Base-by-base conservation (phyloP, 2,888 invertebrate genomes). In the Apotomis turbidana region DNA sequence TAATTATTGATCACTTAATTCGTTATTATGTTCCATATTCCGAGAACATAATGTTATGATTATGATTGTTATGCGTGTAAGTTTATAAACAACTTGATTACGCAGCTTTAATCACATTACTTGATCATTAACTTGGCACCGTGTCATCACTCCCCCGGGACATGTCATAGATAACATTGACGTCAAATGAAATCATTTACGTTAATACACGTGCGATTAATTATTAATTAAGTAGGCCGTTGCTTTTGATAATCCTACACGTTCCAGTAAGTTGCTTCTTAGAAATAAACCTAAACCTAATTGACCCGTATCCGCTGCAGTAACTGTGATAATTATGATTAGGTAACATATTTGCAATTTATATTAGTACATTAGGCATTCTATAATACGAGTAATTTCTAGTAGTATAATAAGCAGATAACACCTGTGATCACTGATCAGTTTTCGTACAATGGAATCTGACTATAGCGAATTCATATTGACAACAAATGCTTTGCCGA, bases 111-210 rank as follows among this genome's bases (percentile, higher is more conserved):
- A 41, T 55, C 41, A 36, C 12, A 52, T 27, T 12, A 63, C 52
- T 68, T 58, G 66, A 61, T 60, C 67, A 61, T 51, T 61, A 67
- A 27, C 41, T 41, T 55, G 6, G 36, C 61, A 61, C 57, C 51
- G 62, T 68, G 57, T 52, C 62, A 68, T 72, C 71, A 72, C 62
- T 62, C 58, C 52, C 52, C 44, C 38, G 55, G 59, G 60, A 63
- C 70, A 73, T 73, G 64, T 44, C 54, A 54, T 57, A 55, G 66
- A 69, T 64, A 63, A 44, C 69, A 51, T 64, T 70, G 66, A 70
- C 69, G 73, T 60, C 70, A 70, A 67, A 38, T 57, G 44, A 58
- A 54, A 57, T 61, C 41, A 62, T 66, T 49, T 41, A 59, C 51
- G 61, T 52, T 62, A 49, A 70, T 62, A 70, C 63, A 63, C 46